Evolutionary conservation across 2,888 invertebrate genomes (phyloP), one percentile per base, ranked within the genome.

Genomic region (Operophtera brumata): DNA sequence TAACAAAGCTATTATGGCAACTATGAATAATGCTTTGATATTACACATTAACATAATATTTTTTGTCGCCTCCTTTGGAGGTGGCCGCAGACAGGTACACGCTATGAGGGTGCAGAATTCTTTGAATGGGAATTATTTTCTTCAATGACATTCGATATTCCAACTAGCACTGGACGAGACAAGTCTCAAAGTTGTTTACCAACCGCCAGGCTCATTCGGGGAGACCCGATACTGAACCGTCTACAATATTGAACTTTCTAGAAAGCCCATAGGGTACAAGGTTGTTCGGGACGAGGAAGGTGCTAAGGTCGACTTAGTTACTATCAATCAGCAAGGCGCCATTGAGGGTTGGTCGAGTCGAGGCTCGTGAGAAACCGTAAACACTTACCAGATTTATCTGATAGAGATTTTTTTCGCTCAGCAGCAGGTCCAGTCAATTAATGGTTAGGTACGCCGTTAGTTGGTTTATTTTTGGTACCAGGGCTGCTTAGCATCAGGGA

Each of bases 291-390:
- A 40, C 20, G 10, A 10, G 1, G 40, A 59, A 82, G 83, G 84
- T 83, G 84, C 77, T 81, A 84, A 84, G 84, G 79, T 78, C 78
- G 83, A 75, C 71, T 73, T 69, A 78, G 78, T 80, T 83, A 83
- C 84, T 88, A 89, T 89, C 88, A 88, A 90, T 90, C 90, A 90
- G 86, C 73, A 73, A 84, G 90, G 89, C 89, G 90, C 90, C 89
- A 90, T 89, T 87, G 88, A 90, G 88, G 88, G 88, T 82, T 87
- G 86, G 84, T 72, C 81, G 77, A 78, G 84, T 72, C 81, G 77
- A 78, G 80, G 78, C 78, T 84, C 86, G 88, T 90, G 88, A 90
- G 90, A 89, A 89, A 84, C 86, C 82, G 88, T 90, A 89, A 90
- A 90, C 88, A 88, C 88, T 88, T 89, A 87, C 85, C 81, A 84